Percentiles rank a stretch among this genome's conserved stretches.
Evolutionary conservation across 2,113 vertebrate species (phyloP).

Genomic region (Clarias batrachus): DNA sequence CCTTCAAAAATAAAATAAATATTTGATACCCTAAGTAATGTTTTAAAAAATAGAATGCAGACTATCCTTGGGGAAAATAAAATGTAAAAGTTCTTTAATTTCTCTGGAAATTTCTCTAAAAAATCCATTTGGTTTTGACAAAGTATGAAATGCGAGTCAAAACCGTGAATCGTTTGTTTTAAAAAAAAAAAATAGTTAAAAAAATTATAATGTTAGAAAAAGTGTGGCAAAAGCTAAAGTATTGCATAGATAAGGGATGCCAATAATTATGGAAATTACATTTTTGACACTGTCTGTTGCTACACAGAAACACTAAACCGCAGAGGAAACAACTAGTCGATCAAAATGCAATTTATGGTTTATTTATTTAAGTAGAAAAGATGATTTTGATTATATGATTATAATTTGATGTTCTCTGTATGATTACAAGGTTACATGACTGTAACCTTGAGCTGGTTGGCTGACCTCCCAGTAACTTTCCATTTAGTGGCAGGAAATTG

Average conservation of each 20-base stretch:
- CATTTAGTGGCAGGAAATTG: neutral
- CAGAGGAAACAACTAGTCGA: neutral
- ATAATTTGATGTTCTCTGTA: neutral
- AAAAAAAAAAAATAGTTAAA: neutral
- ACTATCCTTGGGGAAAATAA: neutral
- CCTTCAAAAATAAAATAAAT: neutral
- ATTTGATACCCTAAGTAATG: neutral
- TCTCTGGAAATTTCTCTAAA: neutral
- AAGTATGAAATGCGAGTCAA: neutral
- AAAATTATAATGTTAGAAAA: neutral
- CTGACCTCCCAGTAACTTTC: neutral
- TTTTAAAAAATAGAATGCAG: neutral
- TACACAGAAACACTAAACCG: neutral
- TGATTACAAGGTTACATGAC: neutral
- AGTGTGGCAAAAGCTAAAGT: neutral
- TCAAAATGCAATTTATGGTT: neutral
- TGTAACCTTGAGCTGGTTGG: neutral
- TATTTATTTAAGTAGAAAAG: neutral
- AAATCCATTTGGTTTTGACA: neutral
- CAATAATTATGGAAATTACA: neutral
- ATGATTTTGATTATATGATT: neutral
- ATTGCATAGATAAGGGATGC: neutral
- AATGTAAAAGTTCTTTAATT: neutral
- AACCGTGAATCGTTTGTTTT: too few relatives aligned
- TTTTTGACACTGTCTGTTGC: neutral